These are phyloP conservation scores for Gryon sp. DNA, from an alignment of 1,140 invertebrate species.

Conservation along the genomic window DNA sequence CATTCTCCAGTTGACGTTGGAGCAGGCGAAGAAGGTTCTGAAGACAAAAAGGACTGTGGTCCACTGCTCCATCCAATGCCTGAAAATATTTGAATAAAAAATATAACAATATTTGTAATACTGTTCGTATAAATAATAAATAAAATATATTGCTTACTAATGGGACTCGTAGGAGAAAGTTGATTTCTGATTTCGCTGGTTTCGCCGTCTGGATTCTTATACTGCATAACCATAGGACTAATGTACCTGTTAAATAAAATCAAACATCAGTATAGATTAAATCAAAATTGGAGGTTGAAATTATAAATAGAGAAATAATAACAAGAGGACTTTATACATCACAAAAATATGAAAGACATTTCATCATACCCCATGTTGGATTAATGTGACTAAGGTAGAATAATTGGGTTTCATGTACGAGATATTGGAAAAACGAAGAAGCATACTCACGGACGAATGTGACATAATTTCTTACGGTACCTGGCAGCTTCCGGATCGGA, in stretches of 20 bases:
- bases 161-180: constrained; percentile 77
- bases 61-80: constrained; percentile 80
- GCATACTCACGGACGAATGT: constrained; percentile 75
- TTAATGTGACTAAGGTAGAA: too few relatives aligned
- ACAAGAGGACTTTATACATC: too few relatives aligned
- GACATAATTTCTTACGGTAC: constrained; percentile 72
- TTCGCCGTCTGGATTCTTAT: constrained; percentile 71
- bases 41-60: constrained; percentile 82
- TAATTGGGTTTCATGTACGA: too few relatives aligned
- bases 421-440: constrained; percentile 33
- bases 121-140: too few relatives aligned
- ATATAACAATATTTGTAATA: too few relatives aligned
- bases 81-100: too few relatives aligned
- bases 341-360: too few relatives aligned
- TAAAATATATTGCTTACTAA: constrained; percentile 75
- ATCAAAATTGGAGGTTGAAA: neutral
- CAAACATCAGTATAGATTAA: neutral
- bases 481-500: constrained; percentile 76
- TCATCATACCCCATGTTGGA: too few relatives aligned
- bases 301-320: neutral
- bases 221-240: constrained; percentile 69
- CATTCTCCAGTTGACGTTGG: constrained; percentile 82
- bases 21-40: constrained; percentile 85
- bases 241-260: constrained; percentile 67
- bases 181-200: constrained; percentile 72